Evolutionary conservation across 2,888 invertebrate species (phyloP), one percentile per base, ranked within the genome.

Genomic region (Gymnocheta viridis): DNA sequence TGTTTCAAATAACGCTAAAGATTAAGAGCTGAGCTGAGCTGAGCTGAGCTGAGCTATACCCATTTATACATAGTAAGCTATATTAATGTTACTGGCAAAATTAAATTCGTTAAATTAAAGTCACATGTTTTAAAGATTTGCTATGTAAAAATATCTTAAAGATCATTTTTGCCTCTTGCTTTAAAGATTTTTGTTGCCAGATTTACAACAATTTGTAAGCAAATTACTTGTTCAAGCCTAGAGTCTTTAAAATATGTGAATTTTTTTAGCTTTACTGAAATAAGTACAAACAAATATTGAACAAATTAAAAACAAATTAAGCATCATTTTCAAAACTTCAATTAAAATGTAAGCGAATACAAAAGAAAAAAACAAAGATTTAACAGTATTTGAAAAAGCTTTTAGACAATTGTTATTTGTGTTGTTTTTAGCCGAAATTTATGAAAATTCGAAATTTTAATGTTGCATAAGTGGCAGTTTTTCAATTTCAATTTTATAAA

Each of bases 281-380:
- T 19, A 60, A 58, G 38, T 35, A 10, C 41, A 47, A 51, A 83
- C 79, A 83, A 76, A 83, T 83, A 51, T 62, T 76, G 29, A 49
- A 77, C 84, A 81, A 84, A 81, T 84, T 77, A 77, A 73, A 81
- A 49, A 73, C 84, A 84, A 84, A 84, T 84, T 84, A 84, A 80
- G 76, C 79, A 84, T 84, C 44, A 84, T 77, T 84, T 81, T 49
- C 58, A 27, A 32, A 47, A 47, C 67, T 62, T 73, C 69, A 73
- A 56, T 76, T 83, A 70, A 79, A 67, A 47, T 56, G 14, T 56
- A 54, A 27, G 17, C 12, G 2, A n/a, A 38, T 22, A 47, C 6
- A 9, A 62, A n/a, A 3, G 2, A 27, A 32, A 29, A 35, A 58
- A 24, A 12, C 29, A 51, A 27, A 10, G n/a, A 22, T 44, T 51